Evolutionary conservation across 2,113 vertebrate species (phyloP).

Genomic region (Cervus canadensis): DNA sequence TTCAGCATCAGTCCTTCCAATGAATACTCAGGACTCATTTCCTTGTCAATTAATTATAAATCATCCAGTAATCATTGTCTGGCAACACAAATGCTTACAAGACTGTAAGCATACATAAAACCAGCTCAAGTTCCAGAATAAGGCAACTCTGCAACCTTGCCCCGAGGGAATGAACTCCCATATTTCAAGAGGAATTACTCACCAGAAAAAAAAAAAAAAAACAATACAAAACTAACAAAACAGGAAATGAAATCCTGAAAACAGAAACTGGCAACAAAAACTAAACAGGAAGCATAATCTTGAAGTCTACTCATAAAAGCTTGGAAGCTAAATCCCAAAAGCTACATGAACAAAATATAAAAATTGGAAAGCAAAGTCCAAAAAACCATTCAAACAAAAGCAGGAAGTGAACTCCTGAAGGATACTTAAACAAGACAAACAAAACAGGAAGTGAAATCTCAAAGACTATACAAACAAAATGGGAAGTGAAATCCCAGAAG

Average conservation of each 20-base stretch:
- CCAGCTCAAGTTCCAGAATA: not conserved
- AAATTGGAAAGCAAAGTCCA: no score
- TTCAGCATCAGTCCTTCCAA: not conserved
- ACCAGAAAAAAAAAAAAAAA: not conserved
- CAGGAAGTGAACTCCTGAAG: no score
- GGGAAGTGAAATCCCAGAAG: not conserved
- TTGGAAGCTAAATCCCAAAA: not conserved
- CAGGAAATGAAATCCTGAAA: not conserved
- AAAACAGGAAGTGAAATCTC: not conserved
- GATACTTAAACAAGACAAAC: no score
- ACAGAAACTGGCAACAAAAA: not conserved
- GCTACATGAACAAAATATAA: not conserved
- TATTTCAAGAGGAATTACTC: not conserved
- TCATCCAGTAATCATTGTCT: not conserved
- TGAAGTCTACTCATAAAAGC: not conserved
- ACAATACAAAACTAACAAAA: not conserved
- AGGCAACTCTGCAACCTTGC: not conserved
- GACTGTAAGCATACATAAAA: not conserved
- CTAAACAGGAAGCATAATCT: not conserved
- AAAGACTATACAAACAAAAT: not conserved
- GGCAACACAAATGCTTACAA: not conserved
- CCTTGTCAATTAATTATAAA: not conserved
- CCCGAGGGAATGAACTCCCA: not conserved
- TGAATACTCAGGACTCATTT: not conserved
- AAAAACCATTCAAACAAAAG: no score